Conservation (phyloP, 1,140 invertebrate genomes). For the Drosophila tropicalis region DNA sequence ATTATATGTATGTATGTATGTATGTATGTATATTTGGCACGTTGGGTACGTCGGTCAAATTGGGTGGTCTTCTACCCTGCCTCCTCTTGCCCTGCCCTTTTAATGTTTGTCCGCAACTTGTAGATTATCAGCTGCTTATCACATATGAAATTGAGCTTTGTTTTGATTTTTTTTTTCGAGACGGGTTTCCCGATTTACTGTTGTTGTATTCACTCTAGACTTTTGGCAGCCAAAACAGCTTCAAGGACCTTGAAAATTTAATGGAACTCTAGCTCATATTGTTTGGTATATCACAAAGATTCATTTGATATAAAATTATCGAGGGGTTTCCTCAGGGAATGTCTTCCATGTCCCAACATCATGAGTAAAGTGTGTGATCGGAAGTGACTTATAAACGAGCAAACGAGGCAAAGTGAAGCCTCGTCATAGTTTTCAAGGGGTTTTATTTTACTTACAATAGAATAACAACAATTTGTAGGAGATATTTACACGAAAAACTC, state of each 20-base stretch:
- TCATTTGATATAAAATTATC: constrained; percentile 1
- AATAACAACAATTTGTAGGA: constrained; percentile 50
- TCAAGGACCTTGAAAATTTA: constrained; percentile 17
- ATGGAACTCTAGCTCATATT: fast-evolving
- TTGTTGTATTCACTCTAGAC: constrained; percentile 55
- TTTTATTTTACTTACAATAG: constrained; percentile 64
- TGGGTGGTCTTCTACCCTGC: constrained; percentile 53
- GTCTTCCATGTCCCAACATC: not conserved
- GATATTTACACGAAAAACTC: constrained; percentile 21
- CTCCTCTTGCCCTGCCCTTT: not conserved
- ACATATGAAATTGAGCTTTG: constrained; percentile 27
- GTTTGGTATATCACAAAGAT: not conserved
- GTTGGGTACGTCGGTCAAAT: not conserved
- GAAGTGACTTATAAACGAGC: not conserved
- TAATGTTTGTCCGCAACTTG: constrained; percentile 18
- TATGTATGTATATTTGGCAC: constrained; percentile 31
- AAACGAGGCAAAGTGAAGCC: not conserved
- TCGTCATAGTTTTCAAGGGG: not conserved
- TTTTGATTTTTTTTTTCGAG: not conserved
- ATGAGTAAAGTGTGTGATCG: not conserved
- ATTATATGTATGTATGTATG: constrained; percentile 1
- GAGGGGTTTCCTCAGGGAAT: constrained; percentile 8
- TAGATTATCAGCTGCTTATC: constrained; percentile 37
- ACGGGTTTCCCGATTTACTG: constrained; percentile 49
- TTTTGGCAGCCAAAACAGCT: constrained; percentile 23